Evolutionary conservation across 2,888 invertebrate genomes (phyloP).

Genomic region (Noctua pronuba): DNA sequence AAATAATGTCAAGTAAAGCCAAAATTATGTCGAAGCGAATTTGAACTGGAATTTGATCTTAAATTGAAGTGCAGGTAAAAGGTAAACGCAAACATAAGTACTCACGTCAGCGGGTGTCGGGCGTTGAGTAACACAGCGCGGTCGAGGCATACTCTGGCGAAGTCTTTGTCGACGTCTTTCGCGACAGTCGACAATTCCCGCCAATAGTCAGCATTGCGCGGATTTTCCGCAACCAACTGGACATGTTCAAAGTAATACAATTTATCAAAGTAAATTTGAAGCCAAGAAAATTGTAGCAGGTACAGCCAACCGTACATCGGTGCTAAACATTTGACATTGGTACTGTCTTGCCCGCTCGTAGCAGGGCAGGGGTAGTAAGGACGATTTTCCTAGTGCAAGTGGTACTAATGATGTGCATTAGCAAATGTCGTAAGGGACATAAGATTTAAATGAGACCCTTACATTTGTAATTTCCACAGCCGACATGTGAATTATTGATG

Average conservation of each 20-base stretch:
- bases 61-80: neutral
- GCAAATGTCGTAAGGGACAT: neutral
- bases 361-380: neutral
- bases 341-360: neutral
- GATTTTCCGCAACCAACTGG: slow-evolving; percentile 74
- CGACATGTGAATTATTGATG: neutral
- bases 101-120: slow-evolving; percentile 83
- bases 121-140: slow-evolving; percentile 78
- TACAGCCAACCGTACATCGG: neutral
- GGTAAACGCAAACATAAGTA: neutral
- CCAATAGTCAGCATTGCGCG: slow-evolving; percentile 78
- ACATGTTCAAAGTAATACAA: neutral
- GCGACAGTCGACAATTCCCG: slow-evolving; percentile 83
- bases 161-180: slow-evolving; percentile 79
- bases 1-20: neutral
- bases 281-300: neutral
- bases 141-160: slow-evolving; percentile 82
- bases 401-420: neutral
- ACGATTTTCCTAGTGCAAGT: neutral
- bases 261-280: neutral
- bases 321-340: neutral
- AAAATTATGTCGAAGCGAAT: neutral
- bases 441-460: neutral
- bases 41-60: neutral
- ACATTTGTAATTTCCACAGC: neutral